Evolutionary conservation across 2,888 invertebrate species (phyloP).

Genomic region (Eremobia ochroleuca): DNA sequence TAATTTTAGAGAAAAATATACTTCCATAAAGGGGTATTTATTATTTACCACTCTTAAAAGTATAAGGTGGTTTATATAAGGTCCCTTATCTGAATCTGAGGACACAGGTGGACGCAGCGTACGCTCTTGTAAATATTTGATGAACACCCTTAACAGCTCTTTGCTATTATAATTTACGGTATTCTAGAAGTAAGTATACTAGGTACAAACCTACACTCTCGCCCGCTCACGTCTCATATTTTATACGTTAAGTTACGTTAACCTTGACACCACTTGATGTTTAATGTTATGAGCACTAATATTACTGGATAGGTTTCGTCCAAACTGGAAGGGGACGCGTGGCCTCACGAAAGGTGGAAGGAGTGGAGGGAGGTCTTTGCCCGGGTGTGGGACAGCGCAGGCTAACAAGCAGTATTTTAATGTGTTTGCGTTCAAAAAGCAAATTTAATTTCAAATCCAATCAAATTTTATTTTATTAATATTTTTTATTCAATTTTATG

Average conservation of each 20-base stretch:
- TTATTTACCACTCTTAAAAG: constrained; percentile 65
- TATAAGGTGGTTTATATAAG: constrained; percentile 71
- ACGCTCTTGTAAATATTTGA: constrained; percentile 85
- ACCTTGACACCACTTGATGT: constrained; percentile 41
- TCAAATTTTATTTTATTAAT: too few species aligned
- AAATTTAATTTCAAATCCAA: too few species aligned
- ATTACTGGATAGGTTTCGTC: not conserved
- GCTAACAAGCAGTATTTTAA: not conserved
- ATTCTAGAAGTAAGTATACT: constrained; percentile 52
- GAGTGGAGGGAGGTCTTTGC: not conserved
- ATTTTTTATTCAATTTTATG: too few species aligned
- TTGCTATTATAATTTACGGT: constrained; percentile 75
- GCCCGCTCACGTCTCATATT: constrained; percentile 52
- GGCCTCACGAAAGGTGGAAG: not conserved
- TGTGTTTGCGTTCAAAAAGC: not conserved
- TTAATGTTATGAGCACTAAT: constrained; percentile 15
- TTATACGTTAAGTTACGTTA: constrained; percentile 52
- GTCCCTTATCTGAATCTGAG: constrained; percentile 73
- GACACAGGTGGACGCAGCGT: constrained; percentile 85
- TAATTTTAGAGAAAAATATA: constrained; percentile 5
- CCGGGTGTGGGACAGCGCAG: not conserved
- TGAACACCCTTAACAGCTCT: constrained; percentile 82
- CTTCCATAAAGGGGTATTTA: constrained; percentile 16
- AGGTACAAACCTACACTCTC: constrained; percentile 58
- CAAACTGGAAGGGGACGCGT: not conserved